These are phyloP conservation scores for Dicrurus megarhynchus DNA, from an alignment of 2,113 vertebrate genomes.

Conservation along the genomic window DNA sequence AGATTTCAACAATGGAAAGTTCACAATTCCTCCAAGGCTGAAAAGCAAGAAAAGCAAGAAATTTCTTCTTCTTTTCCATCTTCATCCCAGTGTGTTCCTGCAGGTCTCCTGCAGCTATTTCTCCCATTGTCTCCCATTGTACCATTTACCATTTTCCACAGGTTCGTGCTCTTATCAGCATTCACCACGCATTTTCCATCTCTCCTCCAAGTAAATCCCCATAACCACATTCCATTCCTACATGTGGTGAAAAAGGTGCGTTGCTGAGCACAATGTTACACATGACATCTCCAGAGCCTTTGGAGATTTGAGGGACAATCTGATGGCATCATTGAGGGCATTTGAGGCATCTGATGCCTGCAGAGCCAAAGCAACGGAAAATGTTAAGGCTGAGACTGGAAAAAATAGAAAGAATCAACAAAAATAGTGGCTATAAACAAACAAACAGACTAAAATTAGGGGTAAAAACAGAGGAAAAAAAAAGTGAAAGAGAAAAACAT, in stretches of 20 bases:
- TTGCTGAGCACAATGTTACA: not conserved
- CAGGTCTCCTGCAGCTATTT: not conserved
- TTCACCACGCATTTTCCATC: not conserved
- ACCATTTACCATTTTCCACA: accelerated
- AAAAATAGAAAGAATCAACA: not conserved
- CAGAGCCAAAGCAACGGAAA: not conserved
- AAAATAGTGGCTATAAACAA: not conserved
- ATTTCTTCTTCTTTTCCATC: not conserved
- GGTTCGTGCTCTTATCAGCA: not conserved
- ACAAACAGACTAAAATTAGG: not conserved
- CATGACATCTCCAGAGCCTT: not conserved
- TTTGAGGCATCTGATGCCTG: not conserved
- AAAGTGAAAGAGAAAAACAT: not conserved
- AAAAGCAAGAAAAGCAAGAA: not conserved
- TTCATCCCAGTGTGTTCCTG: not conserved
- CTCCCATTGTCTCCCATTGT: not conserved
- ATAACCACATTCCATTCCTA: not conserved
- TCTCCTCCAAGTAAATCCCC: not conserved
- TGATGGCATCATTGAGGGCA: not conserved
- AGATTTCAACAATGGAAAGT: not conserved
- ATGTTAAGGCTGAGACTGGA: not conserved
- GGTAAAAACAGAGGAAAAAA: not conserved
- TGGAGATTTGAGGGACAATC: not conserved
- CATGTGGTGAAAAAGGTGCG: not conserved
- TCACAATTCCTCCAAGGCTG: not conserved